Evolutionary conservation across 2,113 vertebrate species (phyloP), one percentile per base, ranked within the genome.

Genomic region (Halichoerus grypus): DNA sequence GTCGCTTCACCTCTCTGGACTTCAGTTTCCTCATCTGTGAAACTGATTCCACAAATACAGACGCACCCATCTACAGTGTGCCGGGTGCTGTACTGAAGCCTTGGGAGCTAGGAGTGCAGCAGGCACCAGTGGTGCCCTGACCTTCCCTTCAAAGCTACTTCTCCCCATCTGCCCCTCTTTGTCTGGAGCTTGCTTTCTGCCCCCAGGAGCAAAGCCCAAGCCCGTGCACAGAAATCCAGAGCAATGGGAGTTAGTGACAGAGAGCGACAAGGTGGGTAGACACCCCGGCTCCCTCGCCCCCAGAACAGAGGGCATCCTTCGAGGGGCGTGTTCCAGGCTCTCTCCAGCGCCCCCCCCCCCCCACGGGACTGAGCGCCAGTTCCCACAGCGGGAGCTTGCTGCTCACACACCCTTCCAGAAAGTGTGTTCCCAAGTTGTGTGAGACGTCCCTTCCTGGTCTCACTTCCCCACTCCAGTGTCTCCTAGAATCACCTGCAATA

Each of bases 1-100:
- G 36, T 88, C 1, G 13, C 69, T 74, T 51, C 28, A 28, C 55
- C 21, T 90, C 83, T 93, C 69, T 84, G 74, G 77, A 55, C 42
- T 59, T 92, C 72, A 16, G 33, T 28, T 46, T 93, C 77, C 85
- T 95, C 39, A 72, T 31, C 49, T 49, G 16, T 72, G 26, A 84
- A 77, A 67, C 3, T 19, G 76, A 88, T 82, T 88, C 80, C 36
- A n/a, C 72, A 59, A 22, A 91, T 16, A 53, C 5, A 36, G 49
- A 72, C 2, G 31, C 39, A 49, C 5, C 22, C 33, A 9, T 49
- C 31, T 33, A 0, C 8, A 11, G 16, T 0, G 0, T 72, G 11
- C n/a, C 65, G 39, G 39, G 61, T 26, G 13, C 81, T 12, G 21
- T 7, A 49, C 49, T 39, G 36, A 88, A 36, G 59, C 26, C 69